These are phyloP conservation scores for Denticeps clupeoides DNA, from an alignment of 2,797 vertebrate genomes.

Conservation along the genomic window DNA sequence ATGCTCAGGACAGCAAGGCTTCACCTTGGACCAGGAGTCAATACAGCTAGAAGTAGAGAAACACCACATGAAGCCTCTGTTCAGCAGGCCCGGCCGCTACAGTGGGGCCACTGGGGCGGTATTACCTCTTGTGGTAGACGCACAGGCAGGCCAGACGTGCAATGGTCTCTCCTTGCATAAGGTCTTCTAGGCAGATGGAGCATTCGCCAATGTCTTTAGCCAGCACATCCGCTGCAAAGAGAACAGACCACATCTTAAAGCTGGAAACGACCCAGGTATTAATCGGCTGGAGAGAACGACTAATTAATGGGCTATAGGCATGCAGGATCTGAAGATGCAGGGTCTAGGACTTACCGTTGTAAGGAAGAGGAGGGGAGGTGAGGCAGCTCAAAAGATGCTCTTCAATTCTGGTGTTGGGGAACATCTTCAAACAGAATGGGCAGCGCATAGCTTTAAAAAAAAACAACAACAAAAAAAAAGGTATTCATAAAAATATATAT, in stretches of 20 bases:
- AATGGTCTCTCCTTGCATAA: constrained; percentile 65
- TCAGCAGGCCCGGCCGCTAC: no score
- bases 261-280: background rate
- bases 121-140: constrained; percentile 69
- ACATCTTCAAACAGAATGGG: constrained; percentile 66
- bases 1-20: constrained; percentile 69
- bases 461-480: constrained; percentile 9
- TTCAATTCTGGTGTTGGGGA: constrained; percentile 62
- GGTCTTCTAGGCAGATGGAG: constrained; percentile 66
- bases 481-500: constrained; percentile 9
- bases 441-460: constrained; percentile 56
- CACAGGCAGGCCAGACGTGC: constrained; percentile 68
- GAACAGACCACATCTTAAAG: background rate
- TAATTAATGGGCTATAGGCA: background rate
- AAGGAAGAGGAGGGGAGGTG: constrained; percentile 62
- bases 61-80: no score
- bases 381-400: constrained; percentile 70
- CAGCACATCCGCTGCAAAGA: constrained; percentile 56
- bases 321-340: background rate
- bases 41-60: constrained; percentile 51
- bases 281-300: background rate
- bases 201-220: constrained; percentile 68
- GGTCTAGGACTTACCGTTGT: constrained; percentile 59
- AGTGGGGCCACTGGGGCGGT: no score
- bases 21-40: constrained; percentile 68